Evolutionary conservation across 2,797 vertebrate species (phyloP), one percentile per base, ranked within the genome.

Genomic region (Sebastes itinus): DNA sequence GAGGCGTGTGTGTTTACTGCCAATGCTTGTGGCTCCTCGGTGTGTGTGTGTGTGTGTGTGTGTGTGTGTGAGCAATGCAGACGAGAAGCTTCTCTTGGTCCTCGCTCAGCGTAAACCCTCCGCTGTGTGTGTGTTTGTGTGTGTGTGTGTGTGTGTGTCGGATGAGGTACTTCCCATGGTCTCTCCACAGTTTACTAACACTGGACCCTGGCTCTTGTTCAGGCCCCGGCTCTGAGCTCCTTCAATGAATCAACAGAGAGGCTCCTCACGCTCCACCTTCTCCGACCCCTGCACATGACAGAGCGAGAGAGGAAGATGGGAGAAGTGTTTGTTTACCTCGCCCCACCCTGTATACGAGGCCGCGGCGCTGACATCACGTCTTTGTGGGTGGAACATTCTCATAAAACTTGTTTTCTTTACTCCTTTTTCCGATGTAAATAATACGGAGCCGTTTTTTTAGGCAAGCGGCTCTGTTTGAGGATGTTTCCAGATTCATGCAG

Each of bases 1-100:
- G 91, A 91, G 91, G 90, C 86, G 82, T 13, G 75, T 88, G 84
- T 94, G 94, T 95, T 95, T 95, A 95, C 92, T 79, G 63, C 87
- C 77, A n/a, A 60, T 61, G 85, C 87, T 84, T 82, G 86, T 67
- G 80, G 80, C 81, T 89, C 87, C 62, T 75, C 77, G 13, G 69
- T 16, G 60, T 22, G 56, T 68, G 74, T n/a, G 46, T 68, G 74
- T n/a, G 55, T 67, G 74, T 22, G 56, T 67, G 74, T n/a, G 55
- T 67, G 74, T 27, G 23, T 22, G 63, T 62, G 49, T 42, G 74
- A 59, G 83, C 73, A 33, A 66, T 52, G 75, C 73, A 69, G 74
- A 81, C 62, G 77, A 75, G 72, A 81, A 69, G 78, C 88, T 86
- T 88, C 81, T 81, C 70, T 76, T 32, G 18, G 72, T 83, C 52